Evolutionary conservation across 2,888 invertebrate genomes (phyloP).

Genomic region (Petrolisthes manimaculis): DNA sequence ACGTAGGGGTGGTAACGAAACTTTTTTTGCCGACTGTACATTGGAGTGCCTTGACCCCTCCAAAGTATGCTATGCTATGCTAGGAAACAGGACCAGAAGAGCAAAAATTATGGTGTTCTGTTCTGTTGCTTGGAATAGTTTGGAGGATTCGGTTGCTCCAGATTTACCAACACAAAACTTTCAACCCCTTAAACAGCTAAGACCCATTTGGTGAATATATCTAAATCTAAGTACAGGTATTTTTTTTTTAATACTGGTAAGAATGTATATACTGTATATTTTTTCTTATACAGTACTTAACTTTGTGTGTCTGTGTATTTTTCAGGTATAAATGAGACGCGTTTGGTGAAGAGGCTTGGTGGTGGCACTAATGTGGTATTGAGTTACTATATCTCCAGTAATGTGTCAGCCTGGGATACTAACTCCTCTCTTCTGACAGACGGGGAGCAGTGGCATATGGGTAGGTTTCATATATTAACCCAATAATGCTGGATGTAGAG

Average conservation of each 20-base stretch:
- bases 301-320: neutral
- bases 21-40: too few species aligned
- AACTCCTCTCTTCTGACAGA: slow-evolving; percentile 39
- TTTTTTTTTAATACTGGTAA: neutral
- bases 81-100: too few species aligned
- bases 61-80: too few species aligned
- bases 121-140: too few species aligned
- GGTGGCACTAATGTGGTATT: slow-evolving; percentile 49
- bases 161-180: too few species aligned
- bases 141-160: too few species aligned
- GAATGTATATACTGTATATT: neutral
- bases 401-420: slow-evolving; percentile 43
- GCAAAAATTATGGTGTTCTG: too few species aligned
- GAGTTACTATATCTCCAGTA: slow-evolving; percentile 41
- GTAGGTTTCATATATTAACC: slow-evolving; percentile 29
- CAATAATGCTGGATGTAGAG: neutral
- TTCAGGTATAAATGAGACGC: slow-evolving; percentile 47
- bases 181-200: too few species aligned
- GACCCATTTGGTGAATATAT: too few species aligned
- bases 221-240: too few species aligned
- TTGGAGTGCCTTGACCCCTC: too few species aligned
- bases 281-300: neutral
- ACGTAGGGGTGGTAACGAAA: too few species aligned
- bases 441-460: slow-evolving; percentile 26
- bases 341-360: slow-evolving; percentile 26